Evolutionary conservation across 2,888 invertebrate species (phyloP).

Genomic region (Drosophila macrospina): DNA sequence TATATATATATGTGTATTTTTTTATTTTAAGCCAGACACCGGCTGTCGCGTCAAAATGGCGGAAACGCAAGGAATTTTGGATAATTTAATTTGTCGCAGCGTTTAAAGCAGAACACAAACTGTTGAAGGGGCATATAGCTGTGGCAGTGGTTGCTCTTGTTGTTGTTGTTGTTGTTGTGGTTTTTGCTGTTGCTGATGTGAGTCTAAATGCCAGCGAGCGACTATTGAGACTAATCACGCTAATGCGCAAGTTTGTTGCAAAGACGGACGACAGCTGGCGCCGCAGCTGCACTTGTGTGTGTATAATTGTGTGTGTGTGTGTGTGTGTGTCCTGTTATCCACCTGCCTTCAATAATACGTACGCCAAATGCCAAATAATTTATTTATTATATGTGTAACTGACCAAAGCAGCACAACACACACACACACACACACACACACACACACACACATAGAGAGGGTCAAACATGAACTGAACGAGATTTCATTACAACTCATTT

Average conservation of each 20-base stretch:
- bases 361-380: conserved; percentile 81
- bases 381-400: conserved; percentile 80
- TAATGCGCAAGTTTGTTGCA: conserved; percentile 77
- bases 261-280: conserved; percentile 72
- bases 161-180: conserved; percentile 24
- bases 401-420: conserved; percentile 68
- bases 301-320: conserved; percentile 6
- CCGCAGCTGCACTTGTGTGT: conserved; percentile 26
- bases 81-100: conserved; percentile 58
- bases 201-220: conserved; percentile 67
- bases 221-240: conserved; percentile 82
- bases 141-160: conserved; percentile 6
- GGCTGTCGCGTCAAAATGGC: conserved; percentile 64
- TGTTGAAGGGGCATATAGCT: conserved; percentile 7
- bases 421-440: conserved; percentile 22
- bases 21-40: conserved; percentile 53
- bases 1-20: conserved; percentile 3
- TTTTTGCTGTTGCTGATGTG: conserved; percentile 40
- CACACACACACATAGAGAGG: conserved; percentile 18
- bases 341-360: conserved; percentile 81
- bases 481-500: conserved; percentile 83
- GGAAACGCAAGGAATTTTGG: conserved; percentile 59
- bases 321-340: conserved; percentile 52
- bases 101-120: conserved; percentile 44
- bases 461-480: conserved; percentile 66